These are phyloP conservation scores for Oligia strigilis DNA, from an alignment of 2,888 invertebrate genomes.

Conservation along the genomic window DNA sequence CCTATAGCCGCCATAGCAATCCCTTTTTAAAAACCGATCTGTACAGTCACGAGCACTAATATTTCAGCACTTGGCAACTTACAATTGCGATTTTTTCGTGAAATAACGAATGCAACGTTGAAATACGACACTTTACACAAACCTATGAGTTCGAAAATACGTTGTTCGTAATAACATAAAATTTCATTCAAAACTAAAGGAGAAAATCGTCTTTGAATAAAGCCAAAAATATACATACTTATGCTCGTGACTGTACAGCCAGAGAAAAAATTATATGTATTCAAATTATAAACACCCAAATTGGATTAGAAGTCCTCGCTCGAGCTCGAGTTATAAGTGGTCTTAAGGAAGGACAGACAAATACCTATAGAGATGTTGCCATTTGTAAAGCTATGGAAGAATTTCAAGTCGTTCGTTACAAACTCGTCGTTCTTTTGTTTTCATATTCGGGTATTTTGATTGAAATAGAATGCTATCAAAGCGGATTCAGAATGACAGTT, in stretches of 20 bases:
- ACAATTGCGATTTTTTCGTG: too few relatives aligned
- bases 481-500: background rate
- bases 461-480: background rate
- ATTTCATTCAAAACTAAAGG: too few relatives aligned
- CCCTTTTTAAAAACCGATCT: background rate
- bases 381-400: constrained; percentile 6
- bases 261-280: background rate
- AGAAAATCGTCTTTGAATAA: too few relatives aligned
- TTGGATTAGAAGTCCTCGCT: background rate
- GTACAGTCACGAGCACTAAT: too few relatives aligned
- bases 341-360: background rate
- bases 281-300: background rate
- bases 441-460: background rate
- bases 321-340: background rate
- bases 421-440: background rate
- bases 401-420: background rate
- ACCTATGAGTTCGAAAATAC: too few relatives aligned
- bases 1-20: background rate
- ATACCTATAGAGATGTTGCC: background rate
- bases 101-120: too few relatives aligned
- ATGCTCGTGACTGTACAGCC: too few relatives aligned
- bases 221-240: too few relatives aligned
- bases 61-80: too few relatives aligned
- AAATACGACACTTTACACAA: too few relatives aligned
- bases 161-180: too few relatives aligned